Percentiles rank a stretch among this genome's conserved stretches.
Evolutionary conservation across 2,113 vertebrate species (phyloP).

Genomic region (Tragelaphus imberbis): DNA sequence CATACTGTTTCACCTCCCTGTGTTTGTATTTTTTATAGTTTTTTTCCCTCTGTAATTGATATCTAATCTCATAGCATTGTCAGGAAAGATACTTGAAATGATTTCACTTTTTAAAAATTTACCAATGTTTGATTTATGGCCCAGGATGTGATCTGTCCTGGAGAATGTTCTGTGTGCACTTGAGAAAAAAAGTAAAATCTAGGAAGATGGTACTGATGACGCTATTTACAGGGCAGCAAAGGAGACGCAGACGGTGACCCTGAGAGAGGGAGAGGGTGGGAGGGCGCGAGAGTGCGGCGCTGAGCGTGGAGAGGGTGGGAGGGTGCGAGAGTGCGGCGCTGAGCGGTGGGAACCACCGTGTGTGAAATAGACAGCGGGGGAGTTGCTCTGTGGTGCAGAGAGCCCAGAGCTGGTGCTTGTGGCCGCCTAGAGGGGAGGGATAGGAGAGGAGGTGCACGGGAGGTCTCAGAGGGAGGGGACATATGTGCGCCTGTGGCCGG

Average conservation of each 20-base stretch:
- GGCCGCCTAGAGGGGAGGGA: background rate
- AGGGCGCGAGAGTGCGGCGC: background rate
- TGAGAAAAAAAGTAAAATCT: background rate
- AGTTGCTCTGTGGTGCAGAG: background rate
- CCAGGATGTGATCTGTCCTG: background rate
- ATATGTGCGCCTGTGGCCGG: background rate
- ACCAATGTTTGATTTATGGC: background rate
- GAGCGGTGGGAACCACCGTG: no score
- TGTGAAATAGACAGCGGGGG: background rate
- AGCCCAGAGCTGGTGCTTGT: background rate
- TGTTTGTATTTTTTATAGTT: background rate
- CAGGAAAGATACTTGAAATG: background rate
- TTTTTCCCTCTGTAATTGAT: background rate
- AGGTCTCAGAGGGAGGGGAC: background rate
- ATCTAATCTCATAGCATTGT: background rate
- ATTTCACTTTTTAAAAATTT: background rate
- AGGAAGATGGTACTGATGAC: background rate
- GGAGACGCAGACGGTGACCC: fast-evolving
- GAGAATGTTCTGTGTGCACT: background rate
- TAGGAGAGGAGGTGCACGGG: background rate
- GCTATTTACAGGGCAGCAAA: background rate
- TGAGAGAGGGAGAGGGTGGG: background rate
- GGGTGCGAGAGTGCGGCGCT: no score
- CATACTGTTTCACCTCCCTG: background rate
- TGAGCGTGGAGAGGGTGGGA: no score